Base-by-base conservation (phyloP, 2,113 vertebrate species). In the Tyrannus savana region DNA sequence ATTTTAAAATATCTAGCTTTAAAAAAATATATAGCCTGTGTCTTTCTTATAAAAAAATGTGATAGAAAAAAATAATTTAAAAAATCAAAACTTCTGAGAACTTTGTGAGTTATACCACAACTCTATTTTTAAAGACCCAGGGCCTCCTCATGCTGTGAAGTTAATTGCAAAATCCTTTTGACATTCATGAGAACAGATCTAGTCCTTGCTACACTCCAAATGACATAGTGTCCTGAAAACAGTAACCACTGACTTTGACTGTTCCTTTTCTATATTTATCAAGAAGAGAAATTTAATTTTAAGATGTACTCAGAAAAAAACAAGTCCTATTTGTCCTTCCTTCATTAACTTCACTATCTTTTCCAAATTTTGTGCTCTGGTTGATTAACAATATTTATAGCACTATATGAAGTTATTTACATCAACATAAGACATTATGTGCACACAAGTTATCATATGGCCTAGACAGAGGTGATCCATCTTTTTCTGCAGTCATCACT, bases 111-210 rank as follows among this genome's bases (percentile, higher is more conserved):
- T 91, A 56, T 56, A 42, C 5, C 27, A 75, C 28, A 82, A 33
- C 31, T 74, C 42, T 74, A 27, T 84, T 89, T 89, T 66, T 73
- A 76, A 90, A 94, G 59, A 91, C 35, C 10, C 27, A 83, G 14
- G 13, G 7, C 71, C 33, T 76, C 59, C 59, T 87, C 96, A 91
- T 77, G 91, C 84, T 95, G 85, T 83, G 82, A 95, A 89, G 72
- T 83, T 95, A 95, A 93, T 94, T 96, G 79, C 59, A 96, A 94
- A 94, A 85, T 83, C 7, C 23, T 89, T 95, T 83, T 90, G 53
- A 79, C 53, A 85, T 89, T 83, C 18, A 42, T 59, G 50, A 85
- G 8, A 73, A n/a, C 23, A 96, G n/a, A 79, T 53, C 14, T 62
- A 69, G 67, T 93, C 53, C 71, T 82, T 93, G 37, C 6, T 46